Base-by-base conservation (phyloP, 2,113 vertebrate genomes). In the Prochilodus magdalenae region DNA sequence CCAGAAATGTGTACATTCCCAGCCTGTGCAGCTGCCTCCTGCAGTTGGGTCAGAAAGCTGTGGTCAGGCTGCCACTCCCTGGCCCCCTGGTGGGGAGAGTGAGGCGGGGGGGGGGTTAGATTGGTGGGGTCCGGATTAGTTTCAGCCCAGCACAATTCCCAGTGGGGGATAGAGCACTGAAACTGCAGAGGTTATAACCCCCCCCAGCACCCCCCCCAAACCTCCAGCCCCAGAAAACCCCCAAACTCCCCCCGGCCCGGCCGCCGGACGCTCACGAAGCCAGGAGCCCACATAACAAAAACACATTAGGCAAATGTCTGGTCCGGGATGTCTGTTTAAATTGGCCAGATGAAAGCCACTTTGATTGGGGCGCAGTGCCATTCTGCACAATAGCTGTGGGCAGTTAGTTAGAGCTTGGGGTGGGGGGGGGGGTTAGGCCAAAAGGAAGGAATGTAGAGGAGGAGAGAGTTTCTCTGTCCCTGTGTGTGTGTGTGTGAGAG, bases 271-370 rank as follows among this genome's bases (percentile, higher is more conserved):
- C 92, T 93, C 92, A 91, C 87, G 89, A 90, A 92, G 92, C 90
- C 89, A 86, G 89, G 87, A 92, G 92, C 90, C 93, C 91, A 91
- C 91, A 91, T 92, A 94, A 94, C 92, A 93, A 95, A 95, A 94
- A 94, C 92, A 93, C 92, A 94, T 93, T 93, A 93, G 92, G 91
- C 92, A 93, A 93, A 93, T 92, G 92, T 93, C 92, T 91, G 92
- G 90, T 93, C 88, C 92, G 89, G 91, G 89, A 91, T 90, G 91
- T 92, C 91, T 93, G 91, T 91, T 93, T 92, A 92, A 93, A 92
- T 92, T 93, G 93, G 91, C 90, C 89, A 89, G 92, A 93, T 91
- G 91, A 93, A 93, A 93, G 92, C 90, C 92, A 92, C 91, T 90
- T 88, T 89, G 86, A 85, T 85, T 89, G 90, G 89, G 87, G 49